Evolutionary conservation across 2,797 vertebrate genomes (phyloP), one percentile per base, ranked within the genome.

Genomic region (Ataeniobius toweri): DNA sequence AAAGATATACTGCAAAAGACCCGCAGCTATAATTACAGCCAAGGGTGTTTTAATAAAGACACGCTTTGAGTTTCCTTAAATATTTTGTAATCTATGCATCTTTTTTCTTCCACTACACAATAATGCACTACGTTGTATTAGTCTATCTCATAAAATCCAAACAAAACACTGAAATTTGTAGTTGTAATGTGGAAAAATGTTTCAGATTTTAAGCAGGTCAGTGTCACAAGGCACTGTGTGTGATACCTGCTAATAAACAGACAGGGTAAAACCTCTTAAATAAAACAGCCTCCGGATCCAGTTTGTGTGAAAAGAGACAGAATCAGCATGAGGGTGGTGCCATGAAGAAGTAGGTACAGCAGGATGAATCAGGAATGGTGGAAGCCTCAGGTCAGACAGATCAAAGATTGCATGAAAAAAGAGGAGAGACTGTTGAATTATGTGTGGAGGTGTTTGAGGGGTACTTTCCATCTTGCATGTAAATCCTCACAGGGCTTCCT

Each of bases 351-450:
- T 82, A 83, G 82, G 86, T 88, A 86, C 50, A 3, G 46, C 77
- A 50, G 48, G 71, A 86, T 85, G 80, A 89, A 87, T 86, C 76
- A 72, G 79, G 77, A 86, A 80, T 55, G 77, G 83, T 73, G 85
- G 84, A 86, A 82, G 80, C 83, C 78, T 81, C 75, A 61, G 77
- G 86, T 84, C 65, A 74, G 74, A 41, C 71, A 86, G 87, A 91
- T 93, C 87, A 92, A 92, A 92, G 91, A 85, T 90, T 56, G 51
- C 13, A 73, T 26, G 65, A 79, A 75, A 76, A 80, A 72, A 63
- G 74, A 77, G 61, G 83, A 73, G 78, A 80, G 74, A 75, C 26
- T 85, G 85, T 76, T 87, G 84, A 84, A 88, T 87, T 85, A 80
- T 89, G 85, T n/a, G 87, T 85, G 74, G 89, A 86, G 86, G 89